A percentile compares a stretch with the other conserved stretches of the same genome.
Conservation (phyloP, 1,140 invertebrate species). For the Cherax quadricarinatus region DNA sequence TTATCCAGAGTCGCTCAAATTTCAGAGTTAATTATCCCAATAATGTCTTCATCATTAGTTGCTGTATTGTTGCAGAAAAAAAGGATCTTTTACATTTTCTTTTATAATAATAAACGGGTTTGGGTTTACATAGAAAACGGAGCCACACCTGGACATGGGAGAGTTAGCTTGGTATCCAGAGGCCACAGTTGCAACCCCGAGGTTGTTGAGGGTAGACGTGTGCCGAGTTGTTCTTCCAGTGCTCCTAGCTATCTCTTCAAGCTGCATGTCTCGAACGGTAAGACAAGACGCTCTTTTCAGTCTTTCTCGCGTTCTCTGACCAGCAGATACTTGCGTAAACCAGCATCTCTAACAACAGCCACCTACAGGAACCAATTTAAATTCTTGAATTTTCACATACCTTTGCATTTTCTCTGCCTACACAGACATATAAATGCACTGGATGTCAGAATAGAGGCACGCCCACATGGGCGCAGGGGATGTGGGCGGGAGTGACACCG, state of each 20-base stretch:
- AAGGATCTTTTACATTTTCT: too few species aligned
- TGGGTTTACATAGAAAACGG: constrained; percentile 26
- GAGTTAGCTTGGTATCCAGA: constrained; percentile 18
- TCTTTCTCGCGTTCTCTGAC: too few species aligned
- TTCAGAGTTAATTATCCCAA: too few species aligned
- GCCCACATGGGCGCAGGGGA: not conserved
- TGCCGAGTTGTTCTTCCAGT: constrained; percentile 7
- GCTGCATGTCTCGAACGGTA: constrained; percentile 36
- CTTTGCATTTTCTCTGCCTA: constrained; percentile 20
- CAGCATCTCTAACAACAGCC: too few species aligned
- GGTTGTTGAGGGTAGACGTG: constrained; percentile 22
- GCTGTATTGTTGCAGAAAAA: not conserved
- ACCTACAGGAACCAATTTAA: not conserved
- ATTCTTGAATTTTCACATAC: constrained; percentile 8
- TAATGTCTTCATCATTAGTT: not conserved
- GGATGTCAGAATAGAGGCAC: not conserved
- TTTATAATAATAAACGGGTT: constrained; percentile 6
- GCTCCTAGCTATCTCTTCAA: constrained; percentile 10
- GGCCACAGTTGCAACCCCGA: constrained; percentile 39
- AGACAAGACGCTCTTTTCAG: not conserved
- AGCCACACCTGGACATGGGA: constrained; percentile 25
- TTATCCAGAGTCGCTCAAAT: too few species aligned
- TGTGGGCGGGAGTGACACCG: not conserved
- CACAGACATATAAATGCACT: constrained; percentile 6
- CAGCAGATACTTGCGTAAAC: too few species aligned